Conservation (phyloP, 2,797 vertebrate species). For the Luscinia luscinia region DNA sequence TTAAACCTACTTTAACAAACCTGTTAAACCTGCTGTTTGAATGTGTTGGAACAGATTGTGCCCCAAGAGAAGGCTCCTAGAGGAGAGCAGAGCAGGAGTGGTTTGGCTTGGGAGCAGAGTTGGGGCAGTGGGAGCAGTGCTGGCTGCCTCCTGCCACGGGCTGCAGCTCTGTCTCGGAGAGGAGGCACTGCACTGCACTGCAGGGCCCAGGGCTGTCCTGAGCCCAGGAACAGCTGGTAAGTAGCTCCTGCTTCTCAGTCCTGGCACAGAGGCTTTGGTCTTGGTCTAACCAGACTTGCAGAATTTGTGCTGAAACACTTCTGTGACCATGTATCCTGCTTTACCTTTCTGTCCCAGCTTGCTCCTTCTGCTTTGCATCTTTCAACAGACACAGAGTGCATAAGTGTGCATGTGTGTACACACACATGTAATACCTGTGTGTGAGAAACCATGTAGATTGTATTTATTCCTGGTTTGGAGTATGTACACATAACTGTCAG, state of each 20-base stretch:
- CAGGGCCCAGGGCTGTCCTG: neutral
- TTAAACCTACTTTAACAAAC: neutral
- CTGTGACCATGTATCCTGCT: neutral
- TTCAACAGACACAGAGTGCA: neutral
- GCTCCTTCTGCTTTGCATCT: neutral
- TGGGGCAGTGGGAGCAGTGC: neutral
- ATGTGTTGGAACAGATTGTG: slow-evolving; percentile 56
- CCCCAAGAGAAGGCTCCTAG: neutral
- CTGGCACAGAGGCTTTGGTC: neutral
- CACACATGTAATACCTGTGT: neutral
- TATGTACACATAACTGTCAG: fast-evolving
- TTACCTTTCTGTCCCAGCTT: neutral
- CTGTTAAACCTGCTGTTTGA: slow-evolving; percentile 11
- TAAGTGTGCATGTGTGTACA: fast-evolving
- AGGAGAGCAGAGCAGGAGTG: slow-evolving; percentile 28
- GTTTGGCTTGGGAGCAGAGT: slow-evolving; percentile 15
- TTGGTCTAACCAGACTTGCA: neutral
- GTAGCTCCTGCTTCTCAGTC: neutral
- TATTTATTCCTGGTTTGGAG: neutral
- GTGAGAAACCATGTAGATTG: neutral
- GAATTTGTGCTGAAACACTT: neutral
- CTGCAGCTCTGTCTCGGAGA: neutral
- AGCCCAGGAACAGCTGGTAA: neutral
- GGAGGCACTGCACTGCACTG: neutral
- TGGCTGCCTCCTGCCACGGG: neutral